phyloP scores from a whole-genome alignment of 1,140 invertebrate genomes.

The Drosophila eugracilis region DNA sequence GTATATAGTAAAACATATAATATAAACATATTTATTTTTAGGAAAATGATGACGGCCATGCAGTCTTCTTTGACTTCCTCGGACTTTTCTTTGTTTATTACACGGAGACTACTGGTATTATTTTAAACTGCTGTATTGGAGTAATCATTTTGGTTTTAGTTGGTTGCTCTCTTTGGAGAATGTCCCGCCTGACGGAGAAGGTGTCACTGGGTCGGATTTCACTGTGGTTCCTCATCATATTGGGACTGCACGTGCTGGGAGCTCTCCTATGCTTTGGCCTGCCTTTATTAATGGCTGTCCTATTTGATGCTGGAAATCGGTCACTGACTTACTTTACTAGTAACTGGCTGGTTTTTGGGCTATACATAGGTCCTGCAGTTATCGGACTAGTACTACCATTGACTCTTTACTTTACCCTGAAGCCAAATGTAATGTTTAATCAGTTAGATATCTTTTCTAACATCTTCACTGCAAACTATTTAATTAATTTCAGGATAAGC shows the following conservation, averaged over 20 bases:
- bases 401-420: conserved; percentile 39
- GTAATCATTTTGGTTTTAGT: conserved; percentile 88
- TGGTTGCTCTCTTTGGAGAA: conserved; percentile 71
- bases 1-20: neutral
- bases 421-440: conserved; percentile 86
- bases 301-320: conserved; percentile 72
- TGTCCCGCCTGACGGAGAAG: conserved; percentile 29
- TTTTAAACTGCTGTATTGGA: conserved; percentile 87
- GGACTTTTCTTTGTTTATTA: conserved; percentile 89
- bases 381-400: conserved; percentile 67
- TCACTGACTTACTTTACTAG: conserved; percentile 89
- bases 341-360: conserved; percentile 87
- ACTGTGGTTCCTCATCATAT: conserved; percentile 50
- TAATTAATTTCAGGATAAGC: conserved; percentile 36
- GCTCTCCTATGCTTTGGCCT: conserved; percentile 84
- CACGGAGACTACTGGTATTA: conserved; percentile 86
- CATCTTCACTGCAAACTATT: neutral
- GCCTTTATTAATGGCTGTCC: conserved; percentile 85
- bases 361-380: conserved; percentile 86
- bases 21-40: conserved; percentile 15
- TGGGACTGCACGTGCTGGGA: conserved; percentile 49
- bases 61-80: conserved; percentile 92
- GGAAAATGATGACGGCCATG: conserved; percentile 85
- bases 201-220: conserved; percentile 19
- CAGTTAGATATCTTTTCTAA: accelerated